phyloP scores from a whole-genome alignment of 1,140 invertebrate genomes.

The honey bee (Apis mellifera) region Amel_HAv3.1 CM009931.2:7652001-7652500 shows the following conservation, averaged over 20 bases:
- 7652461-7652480: background rate
- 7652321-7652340: constrained; percentile 64
- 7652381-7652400: constrained; percentile 64
- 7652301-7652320: constrained; percentile 72
- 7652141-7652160: constrained; percentile 65
- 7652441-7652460: constrained; percentile 40
- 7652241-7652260: constrained; percentile 69
- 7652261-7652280: constrained; percentile 60
- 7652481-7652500: constrained; percentile 64
- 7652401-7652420: constrained; percentile 55
- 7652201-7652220: constrained; percentile 72
- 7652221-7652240: constrained; percentile 70
- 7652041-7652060: too few relatives aligned
- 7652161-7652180: constrained; percentile 38
- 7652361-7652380: constrained; percentile 65
- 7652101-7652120: background rate
- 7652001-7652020: too few relatives aligned
- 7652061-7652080: too few relatives aligned
- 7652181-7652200: constrained; percentile 35
- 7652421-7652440: constrained; percentile 66
- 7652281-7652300: constrained; percentile 54
- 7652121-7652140: constrained; percentile 59
- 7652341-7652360: constrained; percentile 39
- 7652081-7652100: too few relatives aligned
- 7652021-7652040: too few relatives aligned